Evolutionary conservation across 2,888 invertebrate genomes (phyloP).

Genomic region (Allacma fusca): DNA sequence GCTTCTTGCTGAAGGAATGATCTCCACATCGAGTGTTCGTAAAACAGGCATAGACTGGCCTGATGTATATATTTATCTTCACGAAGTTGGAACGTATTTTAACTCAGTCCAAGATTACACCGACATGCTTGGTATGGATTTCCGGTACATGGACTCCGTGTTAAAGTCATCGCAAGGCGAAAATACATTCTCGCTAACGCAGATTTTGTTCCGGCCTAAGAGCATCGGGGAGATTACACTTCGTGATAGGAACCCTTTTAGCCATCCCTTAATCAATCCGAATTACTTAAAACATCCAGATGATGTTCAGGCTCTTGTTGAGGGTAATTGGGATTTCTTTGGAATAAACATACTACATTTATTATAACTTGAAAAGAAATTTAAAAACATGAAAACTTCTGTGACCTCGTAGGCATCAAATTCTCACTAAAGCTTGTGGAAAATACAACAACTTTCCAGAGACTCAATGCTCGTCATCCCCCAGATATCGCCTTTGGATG

Average conservation of each 20-base stretch:
- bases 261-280: constrained; percentile 51
- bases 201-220: constrained; percentile 48
- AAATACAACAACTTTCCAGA: background rate
- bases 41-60: constrained; percentile 17
- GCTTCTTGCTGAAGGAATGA: background rate
- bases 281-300: constrained; percentile 51
- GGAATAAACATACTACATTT: no score
- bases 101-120: background rate
- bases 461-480: background rate
- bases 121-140: background rate
- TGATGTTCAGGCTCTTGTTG: constrained; percentile 52
- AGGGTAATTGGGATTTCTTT: constrained; percentile 47
- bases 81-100: background rate
- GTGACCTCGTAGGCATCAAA: background rate
- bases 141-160: background rate
- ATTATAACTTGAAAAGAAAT: background rate
- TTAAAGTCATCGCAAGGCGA: background rate
- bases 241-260: constrained; percentile 48
- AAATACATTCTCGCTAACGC: constrained; percentile 67
- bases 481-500: constrained; percentile 53
- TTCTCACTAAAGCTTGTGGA: background rate
- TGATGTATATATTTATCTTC: background rate
- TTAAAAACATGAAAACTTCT: background rate
- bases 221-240: constrained; percentile 49
- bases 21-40: background rate